Base-by-base conservation (phyloP, 2,888 invertebrate genomes). In the Rhagonycha lutea region DNA sequence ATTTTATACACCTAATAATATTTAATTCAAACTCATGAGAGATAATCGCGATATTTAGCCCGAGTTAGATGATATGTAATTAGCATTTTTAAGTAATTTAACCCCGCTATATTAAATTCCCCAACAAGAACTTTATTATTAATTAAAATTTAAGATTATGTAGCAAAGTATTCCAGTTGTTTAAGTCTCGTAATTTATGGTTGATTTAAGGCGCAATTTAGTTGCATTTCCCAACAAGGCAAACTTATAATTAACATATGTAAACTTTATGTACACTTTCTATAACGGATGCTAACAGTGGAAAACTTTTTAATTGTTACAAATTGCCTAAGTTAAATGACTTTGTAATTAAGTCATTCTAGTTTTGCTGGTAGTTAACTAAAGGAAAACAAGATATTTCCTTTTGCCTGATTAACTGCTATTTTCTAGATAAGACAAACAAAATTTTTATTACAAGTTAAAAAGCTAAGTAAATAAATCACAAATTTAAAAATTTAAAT, bases 171-270 rank as follows among this genome's bases (percentile, higher is more conserved):
- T 75, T 72, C 70, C 68, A 75, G 72, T 73, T 73, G 47, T 78
- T 47, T 47, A 68, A 74, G 75, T 73, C 32, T 74, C 29, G 28
- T 74, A 72, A 86, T 85, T 86, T 85, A 85, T 83, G 80, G 85
- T 79, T 82, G 83, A 85, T 85, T 86, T 85, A 83, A 83, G 79
- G 80, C 82, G 85, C 86, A 85, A 87, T 87, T 87, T 86, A 85
- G 85, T 84, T 83, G 81, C 83, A 83, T 83, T 85, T 85, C 83
- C 85, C 84, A 85, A 86, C 86, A 86, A 81, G 84, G 84, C 84
- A 83, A 86, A 86, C 86, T 86, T 86, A 83, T 87, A 87, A 87
- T 87, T 87, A 87, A 85, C 87, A 87, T 87, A 87, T 87, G 87
- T 87, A 87, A 87, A 87, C 86, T 87, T 87, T 85, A 65, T 65